Base-by-base conservation (phyloP, 2,797 vertebrate species). In the Channallabes apus region DNA sequence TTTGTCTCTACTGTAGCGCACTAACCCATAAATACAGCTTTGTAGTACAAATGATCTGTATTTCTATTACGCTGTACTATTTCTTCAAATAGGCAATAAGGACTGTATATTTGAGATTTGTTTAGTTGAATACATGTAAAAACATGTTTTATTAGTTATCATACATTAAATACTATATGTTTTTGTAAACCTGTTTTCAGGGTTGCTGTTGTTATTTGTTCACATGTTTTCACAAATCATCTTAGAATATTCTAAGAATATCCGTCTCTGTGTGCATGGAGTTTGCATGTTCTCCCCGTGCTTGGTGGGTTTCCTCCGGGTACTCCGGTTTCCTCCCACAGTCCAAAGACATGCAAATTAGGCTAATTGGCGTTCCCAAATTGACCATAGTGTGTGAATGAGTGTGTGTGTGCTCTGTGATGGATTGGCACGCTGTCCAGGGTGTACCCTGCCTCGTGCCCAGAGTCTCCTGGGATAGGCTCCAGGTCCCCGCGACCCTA, bases 171-270 rank as follows among this genome's bases (percentile, higher is more conserved):
- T 73, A 71, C 41, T 88, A 56, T 84, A 82, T 72, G 84, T 87
- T 87, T 86, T 86, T 87, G 82, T 87, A 83, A 75, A 82, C 80
- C 68, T 68, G 65, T 77, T 89, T 83, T 84, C 84, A 84, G 64
- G 71, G 58, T 86, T 86, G 69, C 80, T 86, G 24, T 76, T 86
- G 32, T 56, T 29, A 14, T 87, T 80, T 79, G 54, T 77, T 58
- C 51, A 29, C 58, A 82, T 59, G 58, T 46, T 81, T 67, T 22
- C 7, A 12, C 38, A 27, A n/a, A 59, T 22, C 76, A 41, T 38
- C 32, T 78, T 61, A 61, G 14, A 46, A 18, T 46, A 64, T 80
- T n/a, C n/a, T n/a, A n/a, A n/a, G n/a, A n/a, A n/a, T n/a, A n/a
- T n/a, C n/a, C n/a, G n/a, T n/a, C n/a, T n/a, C n/a, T n/a, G n/a